Evolutionary conservation across 92 coral and sea anemone genomes (phyloP).

Genomic region (Desmophyllum pertusum): DNA sequence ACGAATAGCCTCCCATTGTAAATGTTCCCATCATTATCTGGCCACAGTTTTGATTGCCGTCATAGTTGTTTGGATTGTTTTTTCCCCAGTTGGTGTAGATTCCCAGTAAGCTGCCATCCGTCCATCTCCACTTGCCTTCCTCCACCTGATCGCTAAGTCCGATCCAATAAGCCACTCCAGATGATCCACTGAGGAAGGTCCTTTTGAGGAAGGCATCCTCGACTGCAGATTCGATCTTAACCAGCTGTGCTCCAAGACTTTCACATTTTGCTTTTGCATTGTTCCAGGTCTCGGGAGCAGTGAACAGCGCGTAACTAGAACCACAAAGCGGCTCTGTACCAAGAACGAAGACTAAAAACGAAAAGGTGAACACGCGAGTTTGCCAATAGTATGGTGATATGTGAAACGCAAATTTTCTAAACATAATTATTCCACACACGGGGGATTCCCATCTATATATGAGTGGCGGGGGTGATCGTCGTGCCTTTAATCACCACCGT

Average conservation of each 20-base stretch:
- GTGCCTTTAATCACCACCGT: too few species aligned
- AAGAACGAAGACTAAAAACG: not conserved
- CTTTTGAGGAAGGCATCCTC: not conserved
- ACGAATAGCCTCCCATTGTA: not conserved
- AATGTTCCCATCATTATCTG: not conserved
- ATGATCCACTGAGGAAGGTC: not conserved
- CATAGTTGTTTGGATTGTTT: not conserved
- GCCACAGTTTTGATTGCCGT: not conserved
- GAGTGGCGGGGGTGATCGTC: too few species aligned
- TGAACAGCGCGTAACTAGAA: not conserved
- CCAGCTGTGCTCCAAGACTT: not conserved
- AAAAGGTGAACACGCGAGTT: too few species aligned
- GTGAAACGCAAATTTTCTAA: too few species aligned
- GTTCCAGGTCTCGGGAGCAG: not conserved
- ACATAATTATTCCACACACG: too few species aligned
- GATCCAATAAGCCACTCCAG: not conserved
- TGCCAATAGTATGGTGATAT: too few species aligned
- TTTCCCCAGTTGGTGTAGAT: not conserved
- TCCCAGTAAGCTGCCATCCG: not conserved
- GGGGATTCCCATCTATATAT: too few species aligned
- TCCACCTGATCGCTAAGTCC: not conserved
- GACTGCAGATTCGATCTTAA: not conserved
- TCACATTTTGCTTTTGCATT: not conserved
- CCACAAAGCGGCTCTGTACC: not conserved
- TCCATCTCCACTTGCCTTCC: slow-evolving; percentile 8